phyloP scores from a whole-genome alignment of 2,113 vertebrate species.

The Myodes glareolus region DNA sequence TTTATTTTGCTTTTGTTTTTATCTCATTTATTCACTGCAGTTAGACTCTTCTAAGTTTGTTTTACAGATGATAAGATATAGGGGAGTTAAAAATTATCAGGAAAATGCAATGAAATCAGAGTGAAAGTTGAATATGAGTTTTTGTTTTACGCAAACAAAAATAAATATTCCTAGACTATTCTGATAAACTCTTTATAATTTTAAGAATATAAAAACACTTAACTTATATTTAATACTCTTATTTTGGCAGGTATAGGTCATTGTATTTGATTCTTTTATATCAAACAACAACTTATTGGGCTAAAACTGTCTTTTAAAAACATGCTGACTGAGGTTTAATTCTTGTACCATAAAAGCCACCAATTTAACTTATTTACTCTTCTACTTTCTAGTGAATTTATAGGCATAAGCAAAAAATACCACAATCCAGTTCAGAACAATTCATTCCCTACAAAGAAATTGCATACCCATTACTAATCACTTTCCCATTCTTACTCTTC shows the following conservation, averaged over 20 bases:
- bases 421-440: background rate
- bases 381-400: background rate
- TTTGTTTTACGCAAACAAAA: slow-evolving; percentile 15
- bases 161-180: background rate
- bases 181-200: background rate
- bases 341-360: background rate
- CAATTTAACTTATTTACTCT: background rate
- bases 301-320: background rate
- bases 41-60: slow-evolving; percentile 13
- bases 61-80: slow-evolving; percentile 19
- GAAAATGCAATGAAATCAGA: slow-evolving; percentile 56
- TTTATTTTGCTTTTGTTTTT: slow-evolving; percentile 55
- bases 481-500: background rate
- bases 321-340: background rate
- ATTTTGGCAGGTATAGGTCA: background rate
- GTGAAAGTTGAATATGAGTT: slow-evolving; percentile 55
- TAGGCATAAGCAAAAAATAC: background rate
- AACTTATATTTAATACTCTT: background rate
- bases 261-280: background rate
- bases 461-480: background rate
- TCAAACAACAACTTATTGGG: background rate
- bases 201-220: slow-evolving; percentile 20
- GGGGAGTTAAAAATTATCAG: slow-evolving; percentile 20
- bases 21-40: background rate
- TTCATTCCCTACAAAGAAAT: background rate